Evolutionary conservation across 2,888 invertebrate species (phyloP).

Genomic region (Lasioglossum vierecki): DNA sequence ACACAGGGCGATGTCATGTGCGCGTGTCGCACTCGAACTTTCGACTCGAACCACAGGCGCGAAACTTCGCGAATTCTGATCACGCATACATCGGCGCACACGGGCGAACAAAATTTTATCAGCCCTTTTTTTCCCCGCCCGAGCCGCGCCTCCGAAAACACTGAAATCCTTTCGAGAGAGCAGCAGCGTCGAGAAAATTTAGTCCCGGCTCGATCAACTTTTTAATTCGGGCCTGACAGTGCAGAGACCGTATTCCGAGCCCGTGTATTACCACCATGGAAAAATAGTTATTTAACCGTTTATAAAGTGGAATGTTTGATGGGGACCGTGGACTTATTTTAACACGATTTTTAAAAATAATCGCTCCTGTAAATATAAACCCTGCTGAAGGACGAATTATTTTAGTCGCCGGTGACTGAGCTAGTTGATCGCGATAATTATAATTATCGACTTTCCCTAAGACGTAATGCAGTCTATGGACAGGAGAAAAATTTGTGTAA

Average conservation of each 20-base stretch:
- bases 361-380: background rate
- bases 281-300: background rate
- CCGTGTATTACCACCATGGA: background rate
- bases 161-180: constrained; percentile 54
- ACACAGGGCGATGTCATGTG: constrained; percentile 61
- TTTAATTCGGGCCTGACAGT: constrained; percentile 44
- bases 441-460: background rate
- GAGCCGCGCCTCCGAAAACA: constrained; percentile 34
- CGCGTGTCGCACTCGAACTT: constrained; percentile 74
- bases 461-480: background rate
- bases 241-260: constrained; percentile 23
- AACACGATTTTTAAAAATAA: background rate
- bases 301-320: background rate
- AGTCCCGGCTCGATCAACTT: constrained; percentile 56
- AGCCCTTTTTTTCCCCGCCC: constrained; percentile 34
- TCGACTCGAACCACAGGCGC: constrained; percentile 71
- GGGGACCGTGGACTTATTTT: background rate
- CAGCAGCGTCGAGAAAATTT: constrained; percentile 51
- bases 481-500: background rate
- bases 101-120: constrained; percentile 64
- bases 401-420: background rate
- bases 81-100: constrained; percentile 67
- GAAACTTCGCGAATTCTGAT: constrained; percentile 73
- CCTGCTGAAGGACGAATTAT: background rate
- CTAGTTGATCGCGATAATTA: background rate